A percentile compares a stretch with the other conserved stretches of the same genome.
Conservation (phyloP, 2,888 invertebrate species). For the Mythimna vitellina region DNA sequence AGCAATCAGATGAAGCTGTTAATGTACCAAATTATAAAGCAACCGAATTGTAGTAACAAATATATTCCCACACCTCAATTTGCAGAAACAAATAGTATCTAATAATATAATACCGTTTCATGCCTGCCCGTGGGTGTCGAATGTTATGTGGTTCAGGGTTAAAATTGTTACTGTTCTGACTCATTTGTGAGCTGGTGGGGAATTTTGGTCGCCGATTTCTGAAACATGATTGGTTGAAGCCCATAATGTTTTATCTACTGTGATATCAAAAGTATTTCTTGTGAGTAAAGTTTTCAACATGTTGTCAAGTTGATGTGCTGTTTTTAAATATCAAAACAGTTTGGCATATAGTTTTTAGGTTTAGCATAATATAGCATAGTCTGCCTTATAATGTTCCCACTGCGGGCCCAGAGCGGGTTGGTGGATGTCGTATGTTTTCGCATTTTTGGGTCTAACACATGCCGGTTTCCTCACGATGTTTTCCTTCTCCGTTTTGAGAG, state of each 20-base stretch:
- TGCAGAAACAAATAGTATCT: conserved; percentile 48
- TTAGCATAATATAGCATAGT: too few relatives aligned
- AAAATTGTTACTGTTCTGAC: conserved; percentile 38
- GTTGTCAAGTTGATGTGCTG: too few relatives aligned
- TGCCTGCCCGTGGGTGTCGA: conserved; percentile 53
- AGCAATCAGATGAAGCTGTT: conserved; percentile 7
- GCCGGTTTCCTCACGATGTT: too few relatives aligned
- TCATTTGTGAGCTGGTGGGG: conserved; percentile 27
- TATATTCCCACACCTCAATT: conserved; percentile 55
- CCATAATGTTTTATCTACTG: neutral
- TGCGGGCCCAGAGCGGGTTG: too few relatives aligned
- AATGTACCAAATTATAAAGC: conserved; percentile 24
- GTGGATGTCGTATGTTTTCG: too few relatives aligned
- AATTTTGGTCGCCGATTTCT: conserved; percentile 8
- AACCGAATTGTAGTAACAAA: conserved; percentile 20
- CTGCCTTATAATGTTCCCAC: too few relatives aligned
- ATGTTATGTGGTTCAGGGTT: conserved; percentile 65
- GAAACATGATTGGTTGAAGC: conserved; percentile 7
- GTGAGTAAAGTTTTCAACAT: too few relatives aligned
- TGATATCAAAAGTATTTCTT: neutral
- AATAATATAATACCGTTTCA: conserved; percentile 57
- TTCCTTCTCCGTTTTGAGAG: too few relatives aligned
- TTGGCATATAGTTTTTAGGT: too few relatives aligned
- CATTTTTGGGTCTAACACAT: too few relatives aligned
- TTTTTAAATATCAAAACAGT: too few relatives aligned